Evolutionary conservation across 2,888 invertebrate genomes (phyloP).

Genomic region (Rhimphoctona megacephalus): DNA sequence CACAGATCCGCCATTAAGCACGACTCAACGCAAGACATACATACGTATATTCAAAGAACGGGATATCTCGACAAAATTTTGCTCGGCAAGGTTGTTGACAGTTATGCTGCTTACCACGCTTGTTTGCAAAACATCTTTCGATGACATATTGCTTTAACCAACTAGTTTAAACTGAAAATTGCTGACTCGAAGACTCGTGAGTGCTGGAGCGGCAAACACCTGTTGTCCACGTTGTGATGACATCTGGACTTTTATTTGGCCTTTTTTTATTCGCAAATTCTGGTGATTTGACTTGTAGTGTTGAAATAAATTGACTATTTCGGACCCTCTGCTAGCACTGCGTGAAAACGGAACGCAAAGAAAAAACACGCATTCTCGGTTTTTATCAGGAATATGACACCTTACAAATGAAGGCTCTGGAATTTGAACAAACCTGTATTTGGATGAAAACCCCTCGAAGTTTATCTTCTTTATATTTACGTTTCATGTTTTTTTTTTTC

Average conservation of each 20-base stretch:
- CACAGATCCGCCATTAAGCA: conserved; percentile 1
- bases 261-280: neutral
- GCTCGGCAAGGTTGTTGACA: conserved; percentile 70
- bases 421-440: neutral
- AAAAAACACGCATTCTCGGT: neutral
- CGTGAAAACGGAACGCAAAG: neutral
- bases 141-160: conserved; percentile 47
- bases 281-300: neutral
- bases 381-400: neutral
- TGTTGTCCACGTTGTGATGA: conserved; percentile 26
- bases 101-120: conserved; percentile 70
- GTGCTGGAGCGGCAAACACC: conserved; percentile 43
- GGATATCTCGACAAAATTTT: conserved; percentile 65
- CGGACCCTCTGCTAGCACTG: neutral
- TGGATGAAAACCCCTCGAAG: neutral
- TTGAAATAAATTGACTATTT: neutral
- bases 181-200: conserved; percentile 53
- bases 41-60: conserved; percentile 43
- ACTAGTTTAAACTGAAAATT: conserved; percentile 12
- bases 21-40: conserved; percentile 37
- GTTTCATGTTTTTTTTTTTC: neutral
- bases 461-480: neutral
- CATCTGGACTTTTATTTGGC: neutral
- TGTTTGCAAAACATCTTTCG: conserved; percentile 63
- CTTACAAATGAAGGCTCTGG: neutral